Percentiles rank a stretch among this genome's conserved stretches.
Evolutionary conservation across 2,888 invertebrate genomes (phyloP).

Genomic region (Drosophila phalerata): DNA sequence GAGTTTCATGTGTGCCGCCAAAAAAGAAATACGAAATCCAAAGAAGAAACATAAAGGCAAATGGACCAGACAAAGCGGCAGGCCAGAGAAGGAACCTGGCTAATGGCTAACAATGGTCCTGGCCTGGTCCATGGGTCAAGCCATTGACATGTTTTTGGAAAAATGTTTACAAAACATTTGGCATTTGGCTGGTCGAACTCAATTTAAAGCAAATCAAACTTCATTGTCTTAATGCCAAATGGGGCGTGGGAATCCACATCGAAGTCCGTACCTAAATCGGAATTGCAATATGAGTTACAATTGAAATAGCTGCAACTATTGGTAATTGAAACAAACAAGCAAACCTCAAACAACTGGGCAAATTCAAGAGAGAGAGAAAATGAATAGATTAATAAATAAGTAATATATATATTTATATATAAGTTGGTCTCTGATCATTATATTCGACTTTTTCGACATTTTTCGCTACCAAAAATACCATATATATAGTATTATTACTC

Average conservation of each 20-base stretch:
- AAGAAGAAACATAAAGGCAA: conserved; percentile 27
- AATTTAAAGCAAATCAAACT: conserved; percentile 71
- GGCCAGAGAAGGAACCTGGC: conserved; percentile 31
- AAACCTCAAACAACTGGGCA: conserved; percentile 7
- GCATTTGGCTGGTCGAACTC: conserved; percentile 50
- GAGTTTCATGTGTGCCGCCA: conserved; percentile 55
- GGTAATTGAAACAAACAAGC: neutral
- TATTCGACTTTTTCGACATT: conserved; percentile 7
- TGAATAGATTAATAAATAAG: neutral
- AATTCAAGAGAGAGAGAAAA: neutral
- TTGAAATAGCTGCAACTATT: neutral
- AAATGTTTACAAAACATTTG: conserved; percentile 82
- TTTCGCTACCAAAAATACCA: conserved; percentile 7
- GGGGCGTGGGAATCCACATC: conserved; percentile 63
- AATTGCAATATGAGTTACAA: neutral
- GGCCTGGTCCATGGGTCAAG: conserved; percentile 36
- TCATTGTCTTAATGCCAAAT: conserved; percentile 57
- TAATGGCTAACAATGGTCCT: conserved; percentile 52
- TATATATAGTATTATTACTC: conserved; percentile 39
- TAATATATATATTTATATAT: neutral
- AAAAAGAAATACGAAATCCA: conserved; percentile 11
- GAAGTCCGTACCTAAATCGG: neutral
- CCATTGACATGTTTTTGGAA: conserved; percentile 73
- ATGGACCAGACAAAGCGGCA: conserved; percentile 62
- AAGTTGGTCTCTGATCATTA: conserved; percentile 6